Conservation (phyloP, 2,113 vertebrate species). For the Stegostoma tigrinum region DNA sequence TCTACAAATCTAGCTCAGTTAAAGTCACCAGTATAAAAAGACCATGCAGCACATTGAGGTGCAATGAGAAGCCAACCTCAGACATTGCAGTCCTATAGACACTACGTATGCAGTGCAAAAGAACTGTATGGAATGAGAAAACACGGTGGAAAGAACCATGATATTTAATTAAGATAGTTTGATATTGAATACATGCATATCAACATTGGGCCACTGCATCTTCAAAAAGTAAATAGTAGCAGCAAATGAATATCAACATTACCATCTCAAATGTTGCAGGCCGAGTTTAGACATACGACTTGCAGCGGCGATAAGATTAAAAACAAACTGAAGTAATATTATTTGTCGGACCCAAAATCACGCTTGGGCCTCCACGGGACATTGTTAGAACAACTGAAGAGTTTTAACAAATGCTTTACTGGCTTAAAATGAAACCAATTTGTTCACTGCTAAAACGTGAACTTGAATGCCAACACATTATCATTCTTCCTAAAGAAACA, state of each 20-base stretch:
- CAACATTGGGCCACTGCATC: neutral
- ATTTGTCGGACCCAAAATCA: neutral
- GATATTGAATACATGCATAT: neutral
- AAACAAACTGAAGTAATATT: neutral
- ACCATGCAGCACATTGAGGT: neutral
- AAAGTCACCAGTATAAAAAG: neutral
- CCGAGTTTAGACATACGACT: neutral
- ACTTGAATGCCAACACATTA: neutral
- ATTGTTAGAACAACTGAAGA: neutral
- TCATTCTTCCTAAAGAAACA: neutral
- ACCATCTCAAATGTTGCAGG: neutral
- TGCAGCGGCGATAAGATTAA: slow-evolving; percentile 3
- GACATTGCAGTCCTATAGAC: neutral
- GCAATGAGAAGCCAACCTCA: neutral
- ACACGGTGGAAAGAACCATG: neutral
- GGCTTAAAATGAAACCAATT: neutral
- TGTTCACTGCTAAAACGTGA: neutral
- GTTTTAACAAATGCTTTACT: neutral
- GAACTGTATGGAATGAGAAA: neutral
- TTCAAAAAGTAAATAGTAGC: slow-evolving; percentile 18
- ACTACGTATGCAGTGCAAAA: neutral
- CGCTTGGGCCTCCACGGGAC: neutral
- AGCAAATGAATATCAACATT: neutral
- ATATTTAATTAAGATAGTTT: slow-evolving; percentile 15
- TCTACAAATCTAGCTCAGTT: neutral